These are phyloP conservation scores for Phaethornis superciliosus DNA, from an alignment of 2,113 vertebrate species.

Conservation along the genomic window DNA sequence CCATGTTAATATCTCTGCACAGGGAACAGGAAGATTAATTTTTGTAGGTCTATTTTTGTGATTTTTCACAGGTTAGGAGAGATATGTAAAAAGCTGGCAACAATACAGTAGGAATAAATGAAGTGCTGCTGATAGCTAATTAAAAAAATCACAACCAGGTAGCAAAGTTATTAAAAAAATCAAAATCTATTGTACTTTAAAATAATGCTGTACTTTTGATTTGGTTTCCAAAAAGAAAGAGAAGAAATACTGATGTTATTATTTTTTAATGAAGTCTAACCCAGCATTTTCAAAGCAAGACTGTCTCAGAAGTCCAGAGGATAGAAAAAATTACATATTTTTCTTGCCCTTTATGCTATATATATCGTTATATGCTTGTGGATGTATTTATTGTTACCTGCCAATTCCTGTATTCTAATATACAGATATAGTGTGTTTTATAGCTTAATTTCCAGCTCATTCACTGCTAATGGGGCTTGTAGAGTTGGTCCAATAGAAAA, in stretches of 20 bases:
- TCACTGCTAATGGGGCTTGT: background rate
- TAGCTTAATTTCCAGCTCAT: background rate
- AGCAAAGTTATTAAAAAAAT: conserved; percentile 1
- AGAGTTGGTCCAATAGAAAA: background rate
- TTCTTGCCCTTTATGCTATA: background rate
- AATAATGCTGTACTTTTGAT: background rate
- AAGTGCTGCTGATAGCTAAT: conserved; percentile 44
- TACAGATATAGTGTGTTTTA: background rate
- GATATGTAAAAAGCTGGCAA: background rate
- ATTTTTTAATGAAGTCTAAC: background rate
- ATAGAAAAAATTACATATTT: background rate
- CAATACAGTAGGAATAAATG: conserved; percentile 9
- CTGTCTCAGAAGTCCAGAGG: background rate
- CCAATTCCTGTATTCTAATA: background rate
- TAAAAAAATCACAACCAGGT: background rate
- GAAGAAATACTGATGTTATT: background rate
- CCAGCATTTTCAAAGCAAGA: background rate
- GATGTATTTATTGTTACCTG: background rate
- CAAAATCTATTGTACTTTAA: background rate
- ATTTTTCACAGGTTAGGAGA: conserved; percentile 17
- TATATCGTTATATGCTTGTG: background rate
- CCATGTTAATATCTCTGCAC: conserved; percentile 55
- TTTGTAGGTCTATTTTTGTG: conserved; percentile 41
- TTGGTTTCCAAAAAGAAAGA: background rate
- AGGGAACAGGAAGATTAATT: conserved; percentile 50